Conservation (phyloP, 2,797 vertebrate genomes). For the Tokudaia tokunoshimensis region DNA sequence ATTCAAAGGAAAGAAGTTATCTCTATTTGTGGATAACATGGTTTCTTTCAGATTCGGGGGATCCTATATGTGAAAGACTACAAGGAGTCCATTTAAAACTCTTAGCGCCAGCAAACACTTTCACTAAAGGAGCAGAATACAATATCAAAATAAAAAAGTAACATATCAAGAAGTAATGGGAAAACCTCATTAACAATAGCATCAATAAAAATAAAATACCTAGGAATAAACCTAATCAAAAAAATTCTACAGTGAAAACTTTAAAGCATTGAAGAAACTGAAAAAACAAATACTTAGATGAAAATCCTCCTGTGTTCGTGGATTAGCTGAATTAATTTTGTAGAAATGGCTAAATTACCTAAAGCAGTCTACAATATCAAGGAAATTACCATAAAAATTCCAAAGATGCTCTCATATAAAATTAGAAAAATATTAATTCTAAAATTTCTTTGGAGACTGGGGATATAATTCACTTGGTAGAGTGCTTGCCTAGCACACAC, state of each 20-base stretch:
- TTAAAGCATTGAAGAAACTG: not conserved
- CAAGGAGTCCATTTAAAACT: not conserved
- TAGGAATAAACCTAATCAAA: not conserved
- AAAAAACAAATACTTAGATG: not conserved
- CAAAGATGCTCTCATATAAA: not conserved
- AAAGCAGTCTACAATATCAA: not conserved
- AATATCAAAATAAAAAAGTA: not conserved
- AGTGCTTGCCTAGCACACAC: not conserved
- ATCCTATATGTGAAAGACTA: not conserved
- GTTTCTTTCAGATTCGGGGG: not conserved
- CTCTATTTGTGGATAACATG: not conserved
- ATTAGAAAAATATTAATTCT: not conserved
- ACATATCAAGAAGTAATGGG: not conserved
- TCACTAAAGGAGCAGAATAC: not conserved
- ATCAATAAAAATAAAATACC: not conserved
- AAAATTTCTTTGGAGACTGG: not conserved
- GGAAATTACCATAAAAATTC: not conserved
- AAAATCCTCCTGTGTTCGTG: not conserved
- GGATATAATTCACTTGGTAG: not conserved
- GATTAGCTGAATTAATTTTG: not conserved
- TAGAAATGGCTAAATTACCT: not conserved
- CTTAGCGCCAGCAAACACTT: not conserved
- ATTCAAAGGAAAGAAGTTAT: not conserved
- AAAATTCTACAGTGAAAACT: not conserved
- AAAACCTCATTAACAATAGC: not conserved